Conservation (phyloP, 2,113 vertebrate species). For the human (Homo sapiens) region DNA sequence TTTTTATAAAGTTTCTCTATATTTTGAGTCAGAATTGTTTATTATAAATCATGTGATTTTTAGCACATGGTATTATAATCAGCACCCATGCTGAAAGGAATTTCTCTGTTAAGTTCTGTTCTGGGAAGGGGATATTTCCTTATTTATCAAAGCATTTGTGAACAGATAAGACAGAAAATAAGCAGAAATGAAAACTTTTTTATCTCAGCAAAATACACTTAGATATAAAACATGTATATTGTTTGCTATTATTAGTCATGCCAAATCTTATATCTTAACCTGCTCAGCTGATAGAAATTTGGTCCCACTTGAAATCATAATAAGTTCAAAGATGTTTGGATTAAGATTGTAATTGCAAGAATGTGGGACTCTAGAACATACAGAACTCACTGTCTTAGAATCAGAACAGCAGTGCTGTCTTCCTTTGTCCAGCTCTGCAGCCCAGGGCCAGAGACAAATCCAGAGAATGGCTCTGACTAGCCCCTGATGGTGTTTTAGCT, state of each 20-base stretch:
- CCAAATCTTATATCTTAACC: neutral
- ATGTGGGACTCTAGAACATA: neutral
- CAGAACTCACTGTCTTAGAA: neutral
- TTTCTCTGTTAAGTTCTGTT: neutral
- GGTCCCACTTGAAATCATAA: neutral
- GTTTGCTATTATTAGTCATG: neutral
- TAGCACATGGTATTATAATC: neutral
- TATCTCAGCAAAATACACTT: neutral
- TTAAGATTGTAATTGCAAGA: neutral
- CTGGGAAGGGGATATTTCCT: neutral
- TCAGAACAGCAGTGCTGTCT: fast-evolving
- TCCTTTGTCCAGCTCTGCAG: neutral
- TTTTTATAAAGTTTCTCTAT: neutral
- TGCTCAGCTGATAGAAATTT: neutral
- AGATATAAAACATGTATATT: neutral
- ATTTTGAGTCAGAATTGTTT: neutral
- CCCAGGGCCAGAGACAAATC: fast-evolving
- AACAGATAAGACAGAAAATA: neutral
- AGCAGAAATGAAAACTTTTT: neutral
- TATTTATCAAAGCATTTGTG: neutral
- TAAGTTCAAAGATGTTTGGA: neutral
- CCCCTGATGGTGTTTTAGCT: neutral
- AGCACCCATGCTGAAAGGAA: neutral
- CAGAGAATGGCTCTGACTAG: too few relatives aligned
- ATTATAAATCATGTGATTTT: neutral